Conservation (phyloP, 2,113 vertebrate species). For the Cebus imitator region DNA sequence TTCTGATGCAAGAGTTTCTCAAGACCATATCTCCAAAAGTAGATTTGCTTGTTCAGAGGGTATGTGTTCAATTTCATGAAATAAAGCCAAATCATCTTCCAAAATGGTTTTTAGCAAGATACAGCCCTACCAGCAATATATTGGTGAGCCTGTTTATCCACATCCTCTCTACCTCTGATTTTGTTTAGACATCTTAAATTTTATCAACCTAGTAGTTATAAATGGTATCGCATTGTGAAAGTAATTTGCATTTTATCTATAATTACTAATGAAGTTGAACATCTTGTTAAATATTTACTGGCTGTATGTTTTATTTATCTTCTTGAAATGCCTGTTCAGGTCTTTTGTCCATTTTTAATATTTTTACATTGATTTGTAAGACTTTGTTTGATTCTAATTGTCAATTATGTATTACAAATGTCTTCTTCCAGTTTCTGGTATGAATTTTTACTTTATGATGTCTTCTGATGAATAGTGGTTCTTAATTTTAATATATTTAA, state of each 20-base stretch:
- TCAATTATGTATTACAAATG: neutral
- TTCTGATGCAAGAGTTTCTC: neutral
- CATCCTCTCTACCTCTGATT: neutral
- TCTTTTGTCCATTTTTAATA: neutral
- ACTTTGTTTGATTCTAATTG: neutral
- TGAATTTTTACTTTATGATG: neutral
- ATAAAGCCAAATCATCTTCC: neutral
- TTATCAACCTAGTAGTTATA: neutral
- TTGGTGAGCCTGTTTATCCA: neutral
- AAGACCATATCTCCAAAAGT: neutral
- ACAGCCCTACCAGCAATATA: neutral
- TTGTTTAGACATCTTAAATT: neutral
- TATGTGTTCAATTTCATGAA: neutral
- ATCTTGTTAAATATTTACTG: neutral
- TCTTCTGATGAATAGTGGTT: neutral
- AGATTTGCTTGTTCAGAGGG: neutral
- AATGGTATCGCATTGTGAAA: neutral
- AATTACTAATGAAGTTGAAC: neutral
- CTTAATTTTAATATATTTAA: neutral
- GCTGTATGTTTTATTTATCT: neutral
- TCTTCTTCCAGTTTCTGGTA: neutral
- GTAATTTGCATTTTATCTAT: neutral
- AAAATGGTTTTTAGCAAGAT: neutral
- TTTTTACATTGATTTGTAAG: neutral
- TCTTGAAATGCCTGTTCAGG: neutral